Evolutionary conservation across 2,113 vertebrate species (phyloP), one percentile per base, ranked within the genome.

Genomic region (Gobiocypris rarus): DNA sequence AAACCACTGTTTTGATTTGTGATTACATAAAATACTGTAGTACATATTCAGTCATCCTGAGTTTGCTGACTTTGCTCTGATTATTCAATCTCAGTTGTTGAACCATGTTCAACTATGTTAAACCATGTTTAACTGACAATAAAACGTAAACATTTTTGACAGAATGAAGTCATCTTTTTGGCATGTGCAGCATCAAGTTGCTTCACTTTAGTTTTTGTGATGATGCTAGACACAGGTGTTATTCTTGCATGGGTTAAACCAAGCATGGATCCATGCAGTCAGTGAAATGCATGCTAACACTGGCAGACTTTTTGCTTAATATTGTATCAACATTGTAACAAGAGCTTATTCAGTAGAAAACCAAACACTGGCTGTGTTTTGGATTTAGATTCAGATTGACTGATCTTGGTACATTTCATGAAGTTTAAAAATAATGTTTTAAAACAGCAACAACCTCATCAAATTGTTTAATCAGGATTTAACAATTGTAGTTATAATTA

Each of bases 121-220:
- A 67, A 31, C 2, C 17, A 5, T 67, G 59, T 50, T 81, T 2
- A 52, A 11, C 7, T 67, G 24, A 52, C 28, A 31, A 22, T 50
- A 50, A 61, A 4, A 15, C 41, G n/a, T 50, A 48, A 67, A 31
- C 31, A n/a, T 48, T 80, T 80, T 50, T 26, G 38, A 19, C 17
- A 58, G 34, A 22, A 58, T 45, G 9, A 43, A 54, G 48, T 56
- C 48, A 70, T 58, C n/a, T 69, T 28, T 31, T 22, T 70, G 48
- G 61, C 38, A 76, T 54, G 45, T 31, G 26, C 52, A 50, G 28
- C 70, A 77, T 84, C 24, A 56, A 56, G 34, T 48, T 84, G 17
- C 15, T 80, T 65, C 61, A 67, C 75, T 43, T 38, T 9, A 28
- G 7, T 13, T 17, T 48, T 26, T 26, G 9, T 31, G 24, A 65